A percentile compares a stretch with the other conserved stretches of the same genome.
Conservation (phyloP, 2,113 vertebrate species). For the Hucho hucho region DNA sequence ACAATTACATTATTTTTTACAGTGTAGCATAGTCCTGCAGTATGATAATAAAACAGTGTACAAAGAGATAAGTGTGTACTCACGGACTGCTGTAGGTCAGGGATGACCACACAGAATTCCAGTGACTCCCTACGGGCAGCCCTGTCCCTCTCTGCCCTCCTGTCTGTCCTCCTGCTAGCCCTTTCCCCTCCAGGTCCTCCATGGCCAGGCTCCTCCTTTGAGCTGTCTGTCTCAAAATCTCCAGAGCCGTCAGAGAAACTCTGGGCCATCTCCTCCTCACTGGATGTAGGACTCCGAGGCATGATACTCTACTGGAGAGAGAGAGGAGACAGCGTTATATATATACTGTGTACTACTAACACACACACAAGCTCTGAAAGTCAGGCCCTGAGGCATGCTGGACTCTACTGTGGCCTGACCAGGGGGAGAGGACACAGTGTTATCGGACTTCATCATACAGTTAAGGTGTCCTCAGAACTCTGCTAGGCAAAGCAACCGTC, state of each 20-base stretch:
- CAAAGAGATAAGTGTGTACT: conserved; percentile 34
- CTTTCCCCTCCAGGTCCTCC: conserved; percentile 63
- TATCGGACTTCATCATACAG: too few species aligned
- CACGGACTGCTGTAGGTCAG: conserved; percentile 87
- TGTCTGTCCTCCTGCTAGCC: conserved; percentile 64
- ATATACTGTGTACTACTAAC: neutral
- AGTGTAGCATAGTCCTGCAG: too few species aligned
- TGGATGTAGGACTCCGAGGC: conserved; percentile 86
- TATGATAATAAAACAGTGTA: too few species aligned
- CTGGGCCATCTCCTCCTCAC: conserved; percentile 89
- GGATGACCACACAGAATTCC: conserved; percentile 81
- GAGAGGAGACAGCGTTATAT: neutral
- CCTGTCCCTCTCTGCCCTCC: conserved; percentile 13
- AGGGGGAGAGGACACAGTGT: neutral
- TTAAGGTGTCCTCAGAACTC: too few species aligned
- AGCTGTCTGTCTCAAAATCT: conserved; percentile 83
- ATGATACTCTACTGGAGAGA: conserved; percentile 59
- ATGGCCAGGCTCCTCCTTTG: conserved; percentile 73
- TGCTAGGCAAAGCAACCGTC: too few species aligned
- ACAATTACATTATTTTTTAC: too few species aligned
- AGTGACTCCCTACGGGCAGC: conserved; percentile 62
- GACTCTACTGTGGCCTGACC: too few species aligned
- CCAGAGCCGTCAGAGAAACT: conserved; percentile 82
- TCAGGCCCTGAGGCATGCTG: too few species aligned
- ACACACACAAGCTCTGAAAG: neutral